A percentile compares a stretch with the other conserved stretches of the same genome.
Conservation (phyloP, 2,888 invertebrate genomes). For the Apamea monoglypha region DNA sequence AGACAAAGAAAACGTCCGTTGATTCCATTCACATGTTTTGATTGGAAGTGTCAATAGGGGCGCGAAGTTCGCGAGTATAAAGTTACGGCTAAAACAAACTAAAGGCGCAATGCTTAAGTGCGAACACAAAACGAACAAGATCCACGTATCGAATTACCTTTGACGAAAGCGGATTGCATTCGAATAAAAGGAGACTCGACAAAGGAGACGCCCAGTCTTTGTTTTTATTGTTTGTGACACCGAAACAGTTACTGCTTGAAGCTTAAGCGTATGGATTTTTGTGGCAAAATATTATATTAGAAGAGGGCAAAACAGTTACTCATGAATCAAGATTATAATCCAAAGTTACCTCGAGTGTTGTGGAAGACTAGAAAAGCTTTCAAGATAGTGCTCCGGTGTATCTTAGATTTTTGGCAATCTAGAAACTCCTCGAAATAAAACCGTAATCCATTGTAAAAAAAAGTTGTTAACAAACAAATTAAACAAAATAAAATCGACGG, state of each 20-base stretch:
- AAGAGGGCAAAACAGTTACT: not conserved
- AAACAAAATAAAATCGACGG: conserved; percentile 31
- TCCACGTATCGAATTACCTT: conserved; percentile 87
- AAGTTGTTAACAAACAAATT: not conserved
- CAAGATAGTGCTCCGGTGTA: not conserved
- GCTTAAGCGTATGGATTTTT: not conserved
- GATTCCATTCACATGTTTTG: conserved; percentile 82
- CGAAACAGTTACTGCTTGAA: conserved; percentile 57
- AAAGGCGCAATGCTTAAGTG: conserved; percentile 88
- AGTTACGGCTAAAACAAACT: conserved; percentile 87
- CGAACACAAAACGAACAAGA: conserved; percentile 88
- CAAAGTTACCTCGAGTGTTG: not conserved
- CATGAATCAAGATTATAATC: not conserved
- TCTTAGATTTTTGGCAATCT: not conserved
- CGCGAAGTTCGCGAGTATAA: conserved; percentile 83
- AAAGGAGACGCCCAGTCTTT: conserved; percentile 65
- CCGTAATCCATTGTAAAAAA: not conserved
- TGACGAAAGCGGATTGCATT: conserved; percentile 85
- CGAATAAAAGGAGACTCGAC: conserved; percentile 80
- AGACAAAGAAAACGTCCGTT: conserved; percentile 53
- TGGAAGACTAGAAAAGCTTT: not conserved
- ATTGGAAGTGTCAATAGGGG: conserved; percentile 89
- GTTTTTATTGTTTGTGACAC: conserved; percentile 62
- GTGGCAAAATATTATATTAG: not conserved
- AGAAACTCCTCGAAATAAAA: conserved; percentile 12